phyloP scores from a whole-genome alignment of 2,113 vertebrate genomes.

The Dicaeum eximium region DNA sequence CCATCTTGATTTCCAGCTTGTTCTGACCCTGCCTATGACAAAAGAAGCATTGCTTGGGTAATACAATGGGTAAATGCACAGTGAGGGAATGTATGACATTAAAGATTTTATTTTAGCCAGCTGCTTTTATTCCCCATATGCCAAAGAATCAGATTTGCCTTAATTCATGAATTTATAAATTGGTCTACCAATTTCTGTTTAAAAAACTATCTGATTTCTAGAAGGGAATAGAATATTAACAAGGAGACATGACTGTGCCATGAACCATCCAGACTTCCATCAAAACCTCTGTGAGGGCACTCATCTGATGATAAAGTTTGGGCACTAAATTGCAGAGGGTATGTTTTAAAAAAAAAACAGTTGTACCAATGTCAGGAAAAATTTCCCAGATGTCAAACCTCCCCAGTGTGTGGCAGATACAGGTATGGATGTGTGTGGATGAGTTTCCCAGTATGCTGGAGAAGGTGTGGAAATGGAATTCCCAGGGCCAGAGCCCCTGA shows the following conservation, averaged over 20 bases:
- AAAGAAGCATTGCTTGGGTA: not conserved
- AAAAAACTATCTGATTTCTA: not conserved
- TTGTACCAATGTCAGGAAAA: not conserved
- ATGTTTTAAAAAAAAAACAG: not conserved
- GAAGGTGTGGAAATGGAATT: not conserved
- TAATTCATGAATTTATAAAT: conserved; percentile 61
- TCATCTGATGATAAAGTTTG: conserved; percentile 9
- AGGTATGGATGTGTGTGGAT: not conserved
- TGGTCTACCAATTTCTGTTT: conserved; percentile 8
- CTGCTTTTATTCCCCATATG: conserved; percentile 51
- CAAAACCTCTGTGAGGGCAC: not conserved
- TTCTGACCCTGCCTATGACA: not conserved
- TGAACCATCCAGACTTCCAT: not conserved
- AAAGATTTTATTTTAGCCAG: conserved; percentile 63
- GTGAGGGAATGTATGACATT: conserved; percentile 47
- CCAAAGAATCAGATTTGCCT: conserved; percentile 57
- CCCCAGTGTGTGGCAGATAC: not conserved
- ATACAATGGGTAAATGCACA: not conserved
- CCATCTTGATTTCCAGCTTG: not conserved
- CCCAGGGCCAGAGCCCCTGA: not conserved
- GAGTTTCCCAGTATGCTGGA: not conserved
- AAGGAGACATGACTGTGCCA: not conserved
- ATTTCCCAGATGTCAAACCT: not conserved
- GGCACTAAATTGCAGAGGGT: not conserved
- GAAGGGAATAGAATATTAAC: not conserved